These are phyloP conservation scores for Mohoua ochrocephala DNA, from an alignment of 2,113 vertebrate species.

Conservation along the genomic window DNA sequence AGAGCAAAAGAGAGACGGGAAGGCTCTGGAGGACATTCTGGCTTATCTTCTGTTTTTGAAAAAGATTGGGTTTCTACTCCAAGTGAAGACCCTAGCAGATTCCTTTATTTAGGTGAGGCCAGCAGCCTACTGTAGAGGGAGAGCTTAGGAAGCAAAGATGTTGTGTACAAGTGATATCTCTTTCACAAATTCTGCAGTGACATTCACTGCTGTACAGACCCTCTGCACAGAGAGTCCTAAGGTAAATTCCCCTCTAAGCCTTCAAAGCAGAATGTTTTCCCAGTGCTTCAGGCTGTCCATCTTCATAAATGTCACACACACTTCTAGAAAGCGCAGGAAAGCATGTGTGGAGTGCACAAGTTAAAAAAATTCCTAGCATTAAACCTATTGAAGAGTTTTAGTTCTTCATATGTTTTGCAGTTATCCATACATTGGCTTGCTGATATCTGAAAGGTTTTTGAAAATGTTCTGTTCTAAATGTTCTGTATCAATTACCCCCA, in stretches of 20 bases:
- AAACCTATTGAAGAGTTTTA: neutral
- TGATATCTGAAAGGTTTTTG: neutral
- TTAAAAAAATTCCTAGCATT: neutral
- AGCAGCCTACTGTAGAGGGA: neutral
- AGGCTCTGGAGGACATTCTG: neutral
- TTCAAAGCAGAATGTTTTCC: neutral
- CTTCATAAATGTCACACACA: neutral
- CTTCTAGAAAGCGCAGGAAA: neutral
- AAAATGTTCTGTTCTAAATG: neutral
- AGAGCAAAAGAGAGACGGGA: neutral
- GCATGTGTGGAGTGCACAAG: neutral
- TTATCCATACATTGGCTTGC: neutral
- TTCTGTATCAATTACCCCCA: neutral
- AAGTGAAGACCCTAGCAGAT: neutral
- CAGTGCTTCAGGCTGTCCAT: neutral
- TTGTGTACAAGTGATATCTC: neutral
- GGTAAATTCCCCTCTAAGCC: neutral
- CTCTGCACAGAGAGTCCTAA: neutral
- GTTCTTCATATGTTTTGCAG: neutral
- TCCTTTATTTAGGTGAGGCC: neutral
- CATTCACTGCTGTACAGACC: neutral
- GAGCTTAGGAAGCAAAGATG: neutral
- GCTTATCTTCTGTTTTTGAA: neutral
- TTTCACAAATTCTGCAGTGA: neutral
- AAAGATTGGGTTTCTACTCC: neutral